Evolutionary conservation across 2,797 vertebrate genomes (phyloP), one percentile per base, ranked within the genome.

Genomic region (Poecilia picta): DNA sequence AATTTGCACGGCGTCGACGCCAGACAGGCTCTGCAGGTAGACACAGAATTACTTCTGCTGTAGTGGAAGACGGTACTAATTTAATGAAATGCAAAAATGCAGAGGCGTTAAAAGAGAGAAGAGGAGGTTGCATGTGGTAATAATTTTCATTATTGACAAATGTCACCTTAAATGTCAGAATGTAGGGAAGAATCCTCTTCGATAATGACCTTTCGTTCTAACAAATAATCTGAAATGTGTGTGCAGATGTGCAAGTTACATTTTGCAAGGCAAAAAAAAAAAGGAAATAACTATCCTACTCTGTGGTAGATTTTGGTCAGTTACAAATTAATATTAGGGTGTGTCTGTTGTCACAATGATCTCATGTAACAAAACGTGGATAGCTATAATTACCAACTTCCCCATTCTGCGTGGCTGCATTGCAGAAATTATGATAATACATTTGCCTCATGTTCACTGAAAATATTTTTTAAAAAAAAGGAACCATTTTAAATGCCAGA

Each of bases 261-360:
- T 75, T 8, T 6, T 25, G 43, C 20, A 16, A 33, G 39, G 16
- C 25, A 15, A 43, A 16, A 53, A 41, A 41, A 70, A 53, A 49
- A 2, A n/a, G 49, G 43, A 33, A 57, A 33, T 36, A 4, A n/a
- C 13, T 8, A 20, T 33, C 36, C 16, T 23, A 4, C 20, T 23
- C 13, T 28, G 10, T 4, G 23, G 3, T 5, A 33, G 51, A 18
- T 57, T 46, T 18, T 33, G 53, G 49, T 53, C 28, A 36, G 66
- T 72, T 76, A 31, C 53, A 46, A 8, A 59, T 64, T 6, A 20
- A 47, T 71, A 55, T 31, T 5, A 36, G 70, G 46, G 16, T 41
- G 55, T 73, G 57, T 72, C 41, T 72, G 47, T 71, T 74, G 47
- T 57, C 70, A 84, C 64, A 77, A 33, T 68, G n/a, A 36, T 76